A percentile compares a stretch with the other conserved stretches of the same genome.
phyloP scores from a whole-genome alignment of 2,797 vertebrate species.

The Girardinus metallicus region DNA sequence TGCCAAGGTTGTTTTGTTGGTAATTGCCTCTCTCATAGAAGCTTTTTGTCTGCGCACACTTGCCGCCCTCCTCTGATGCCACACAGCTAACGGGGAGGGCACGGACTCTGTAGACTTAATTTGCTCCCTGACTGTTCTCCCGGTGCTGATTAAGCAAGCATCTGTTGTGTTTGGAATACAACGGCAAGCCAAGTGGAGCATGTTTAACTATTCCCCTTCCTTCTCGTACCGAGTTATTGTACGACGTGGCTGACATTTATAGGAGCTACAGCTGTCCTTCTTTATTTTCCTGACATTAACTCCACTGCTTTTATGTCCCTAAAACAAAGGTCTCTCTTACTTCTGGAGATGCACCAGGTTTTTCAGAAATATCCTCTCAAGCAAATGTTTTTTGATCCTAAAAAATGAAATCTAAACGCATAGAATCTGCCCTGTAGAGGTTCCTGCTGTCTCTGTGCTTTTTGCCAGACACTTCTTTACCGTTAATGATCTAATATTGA shows the following conservation, averaged over 20 bases:
- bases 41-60: conserved; percentile 68
- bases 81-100: conserved; percentile 64
- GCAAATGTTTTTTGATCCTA: background rate
- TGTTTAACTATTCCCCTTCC: conserved; percentile 60
- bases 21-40: conserved; percentile 82
- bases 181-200: conserved; percentile 70
- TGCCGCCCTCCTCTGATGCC: conserved; percentile 64
- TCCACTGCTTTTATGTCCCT: conserved; percentile 54
- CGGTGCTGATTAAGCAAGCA: conserved; percentile 77
- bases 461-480: background rate
- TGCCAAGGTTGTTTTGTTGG: conserved; percentile 81
- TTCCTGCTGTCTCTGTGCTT: background rate
- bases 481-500: background rate
- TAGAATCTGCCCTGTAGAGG: background rate
- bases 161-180: conserved; percentile 74
- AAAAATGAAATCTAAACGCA: background rate
- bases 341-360: conserved; percentile 31
- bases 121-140: conserved; percentile 78
- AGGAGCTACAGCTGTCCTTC: conserved; percentile 43
- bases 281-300: conserved; percentile 36
- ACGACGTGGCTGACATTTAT: conserved; percentile 64
- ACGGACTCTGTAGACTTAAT: conserved; percentile 74
- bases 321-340: conserved; percentile 57
- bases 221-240: conserved; percentile 63
- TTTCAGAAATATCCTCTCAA: conserved; percentile 46